Conservation (phyloP, 35 echinoderm and acorn worm genomes). For the Eucidaris tribuloides region DNA sequence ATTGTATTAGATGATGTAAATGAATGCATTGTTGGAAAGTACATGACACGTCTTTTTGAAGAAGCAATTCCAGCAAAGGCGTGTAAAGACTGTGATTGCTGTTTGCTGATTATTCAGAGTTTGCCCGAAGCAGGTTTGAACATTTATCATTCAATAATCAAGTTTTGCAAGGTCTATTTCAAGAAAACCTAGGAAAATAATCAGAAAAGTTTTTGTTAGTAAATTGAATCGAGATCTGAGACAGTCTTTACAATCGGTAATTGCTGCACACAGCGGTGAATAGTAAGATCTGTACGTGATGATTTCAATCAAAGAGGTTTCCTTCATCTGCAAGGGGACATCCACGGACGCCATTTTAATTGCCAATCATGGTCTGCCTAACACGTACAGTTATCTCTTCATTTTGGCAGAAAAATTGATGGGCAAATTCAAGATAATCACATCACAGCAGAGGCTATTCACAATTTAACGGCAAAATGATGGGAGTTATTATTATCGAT, state of each 20-base stretch:
- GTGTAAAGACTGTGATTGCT: constrained; percentile 24
- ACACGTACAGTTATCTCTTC: too few species aligned
- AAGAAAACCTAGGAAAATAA: constrained; percentile 13
- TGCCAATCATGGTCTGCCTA: constrained; percentile 17
- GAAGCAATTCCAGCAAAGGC: neutral
- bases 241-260: neutral
- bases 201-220: constrained; percentile 9
- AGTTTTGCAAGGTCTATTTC: constrained; percentile 25
- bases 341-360: constrained; percentile 22
- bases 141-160: constrained; percentile 29
- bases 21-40: too few species aligned
- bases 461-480: too few species aligned
- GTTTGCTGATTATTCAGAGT: neutral
- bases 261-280: constrained; percentile 7
- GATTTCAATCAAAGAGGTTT: neutral
- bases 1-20: too few species aligned
- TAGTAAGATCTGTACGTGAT: constrained; percentile 18
- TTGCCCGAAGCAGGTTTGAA: neutral
- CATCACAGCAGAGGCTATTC: too few species aligned
- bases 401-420: too few species aligned
- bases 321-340: constrained; percentile 10
- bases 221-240: constrained; percentile 10
- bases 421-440: too few species aligned
- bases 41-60: too few species aligned
- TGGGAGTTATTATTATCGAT: too few species aligned